Evolutionary conservation across 2,797 vertebrate species (phyloP), one percentile per base, ranked within the genome.

Genomic region (Bovichtus diacanthus): DNA sequence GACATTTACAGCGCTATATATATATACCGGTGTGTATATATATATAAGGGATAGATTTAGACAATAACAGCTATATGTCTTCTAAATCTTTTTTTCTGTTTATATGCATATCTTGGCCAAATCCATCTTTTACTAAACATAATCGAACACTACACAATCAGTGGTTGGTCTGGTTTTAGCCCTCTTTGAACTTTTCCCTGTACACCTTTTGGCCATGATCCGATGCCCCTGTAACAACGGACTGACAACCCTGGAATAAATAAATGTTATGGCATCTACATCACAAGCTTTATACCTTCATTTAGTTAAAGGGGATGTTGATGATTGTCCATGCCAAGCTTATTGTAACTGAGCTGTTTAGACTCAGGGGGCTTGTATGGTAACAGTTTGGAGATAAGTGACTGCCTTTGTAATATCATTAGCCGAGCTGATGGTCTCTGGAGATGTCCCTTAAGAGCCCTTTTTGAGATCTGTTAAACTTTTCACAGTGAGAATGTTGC

Each of bases 321-420:
- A 39, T 44, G 55, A 39, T 34, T 55, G n/a, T 29, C 13, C 1
- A 66, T 50, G 50, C 16, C 60, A 29, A 83, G 56, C 29, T 53
- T 72, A 31, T 67, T 76, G n/a, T 74, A 50, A 66, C 23, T n/a
- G 60, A 85, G 54, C 59, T 53, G 8, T 71, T 78, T 7, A 50
- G 34, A 58, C 18, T 74, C 65, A 64, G 60, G 23, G 38, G 60
- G 21, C 59, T 29, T 74, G 2, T 71, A 34, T 44, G 43, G 38
- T 71, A 73, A 75, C 39, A 50, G 55, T 78, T 73, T 67, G 44
- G 19, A 36, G 5, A 70, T 63, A 77, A 78, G 70, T 71, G 50
- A 70, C 64, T 68, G 65, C 41, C 54, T 81, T 78, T 78, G 51
- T 85, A 61, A 78, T 71, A 64, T 73, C 39, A 78, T 83, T 83